These are phyloP conservation scores for Sternarchorhynchus goeldii DNA, from an alignment of 2,797 vertebrate genomes.

Conservation along the genomic window DNA sequence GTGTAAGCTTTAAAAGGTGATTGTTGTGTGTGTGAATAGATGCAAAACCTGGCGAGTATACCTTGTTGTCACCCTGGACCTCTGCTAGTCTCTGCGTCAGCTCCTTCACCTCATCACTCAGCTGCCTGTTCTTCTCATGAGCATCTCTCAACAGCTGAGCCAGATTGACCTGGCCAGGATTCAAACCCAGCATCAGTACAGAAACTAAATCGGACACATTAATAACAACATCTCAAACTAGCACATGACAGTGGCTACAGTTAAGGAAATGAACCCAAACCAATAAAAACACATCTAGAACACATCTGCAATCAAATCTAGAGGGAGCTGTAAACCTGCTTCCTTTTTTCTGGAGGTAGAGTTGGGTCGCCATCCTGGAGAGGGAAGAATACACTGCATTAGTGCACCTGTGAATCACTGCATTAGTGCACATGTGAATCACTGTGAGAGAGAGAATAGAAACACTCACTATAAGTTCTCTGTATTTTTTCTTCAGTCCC, in stretches of 20 bases:
- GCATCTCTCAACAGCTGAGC: constrained; percentile 77
- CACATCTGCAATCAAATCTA: neutral
- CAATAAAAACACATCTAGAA: neutral
- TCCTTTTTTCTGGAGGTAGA: constrained; percentile 93
- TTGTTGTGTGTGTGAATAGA: neutral
- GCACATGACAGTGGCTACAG: neutral
- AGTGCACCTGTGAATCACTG: neutral
- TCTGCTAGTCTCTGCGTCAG: constrained; percentile 91
- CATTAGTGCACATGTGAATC: neutral
- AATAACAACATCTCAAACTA: neutral
- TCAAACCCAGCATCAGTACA: neutral
- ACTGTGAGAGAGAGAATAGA: neutral
- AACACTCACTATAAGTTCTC: constrained; percentile 88
- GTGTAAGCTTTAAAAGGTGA: neutral
- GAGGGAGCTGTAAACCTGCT: constrained; percentile 79
- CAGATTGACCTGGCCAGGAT: constrained; percentile 11
- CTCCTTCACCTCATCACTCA: constrained; percentile 91
- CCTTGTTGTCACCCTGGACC: constrained; percentile 98
- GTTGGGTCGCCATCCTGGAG: constrained; percentile 91
- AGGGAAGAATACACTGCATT: neutral
- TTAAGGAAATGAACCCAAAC: neutral
- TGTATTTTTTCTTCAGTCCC: constrained; percentile 94
- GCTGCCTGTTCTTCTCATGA: constrained; percentile 84
- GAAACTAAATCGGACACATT: neutral
- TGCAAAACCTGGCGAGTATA: constrained; percentile 51